A percentile compares a stretch with the other conserved stretches of the same genome.
Evolutionary conservation across 2,888 invertebrate genomes (phyloP).

Genomic region (Hyposoter didymator): DNA sequence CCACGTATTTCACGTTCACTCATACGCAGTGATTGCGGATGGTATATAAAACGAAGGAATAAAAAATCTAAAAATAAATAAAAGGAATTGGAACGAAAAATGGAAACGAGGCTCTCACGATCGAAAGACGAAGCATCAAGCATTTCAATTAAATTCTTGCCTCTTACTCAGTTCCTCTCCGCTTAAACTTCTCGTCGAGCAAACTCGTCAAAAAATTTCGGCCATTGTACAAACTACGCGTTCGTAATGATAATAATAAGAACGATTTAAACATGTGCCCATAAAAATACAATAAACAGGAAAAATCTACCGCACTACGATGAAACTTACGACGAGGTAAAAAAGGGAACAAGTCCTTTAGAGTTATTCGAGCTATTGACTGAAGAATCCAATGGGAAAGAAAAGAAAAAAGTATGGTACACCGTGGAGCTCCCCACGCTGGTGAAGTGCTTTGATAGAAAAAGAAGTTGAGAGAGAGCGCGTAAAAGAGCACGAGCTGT

Average conservation of each 20-base stretch:
- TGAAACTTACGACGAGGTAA: not conserved
- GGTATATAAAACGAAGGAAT: not conserved
- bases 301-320: not conserved
- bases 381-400: not conserved
- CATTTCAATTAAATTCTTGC: not conserved
- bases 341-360: slow-evolving; percentile 2
- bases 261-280: not conserved
- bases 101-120: not conserved
- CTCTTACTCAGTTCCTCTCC: not conserved
- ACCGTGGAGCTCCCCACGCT: not conserved
- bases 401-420: slow-evolving; percentile 11
- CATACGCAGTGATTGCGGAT: not conserved
- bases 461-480: slow-evolving; percentile 24
- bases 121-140: not conserved
- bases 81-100: not conserved
- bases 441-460: slow-evolving; percentile 23
- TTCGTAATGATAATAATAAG: not conserved
- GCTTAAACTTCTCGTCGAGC: not conserved
- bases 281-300: not conserved
- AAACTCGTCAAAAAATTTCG: not conserved
- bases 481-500: slow-evolving; percentile 25
- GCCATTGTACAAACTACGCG: not conserved
- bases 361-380: not conserved
- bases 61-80: not conserved
- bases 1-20: slow-evolving; percentile 12